Conservation (phyloP, 2,113 vertebrate species). For the Cepphus grylle region DNA sequence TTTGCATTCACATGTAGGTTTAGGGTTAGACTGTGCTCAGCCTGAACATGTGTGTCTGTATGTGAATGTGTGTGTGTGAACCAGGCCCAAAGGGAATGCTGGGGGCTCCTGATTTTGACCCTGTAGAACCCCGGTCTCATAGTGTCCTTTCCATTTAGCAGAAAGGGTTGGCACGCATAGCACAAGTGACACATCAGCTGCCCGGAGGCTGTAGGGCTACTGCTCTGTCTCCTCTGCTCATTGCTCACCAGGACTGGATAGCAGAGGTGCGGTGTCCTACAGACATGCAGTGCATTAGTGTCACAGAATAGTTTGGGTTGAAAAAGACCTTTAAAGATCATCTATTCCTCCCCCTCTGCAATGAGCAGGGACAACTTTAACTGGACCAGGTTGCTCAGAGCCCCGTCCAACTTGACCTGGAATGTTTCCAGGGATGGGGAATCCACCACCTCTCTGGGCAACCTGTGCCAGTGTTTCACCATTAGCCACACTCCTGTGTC, state of each 20-base stretch:
- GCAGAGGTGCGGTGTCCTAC: neutral
- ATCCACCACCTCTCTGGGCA: neutral
- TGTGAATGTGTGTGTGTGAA: neutral
- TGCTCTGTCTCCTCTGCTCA: neutral
- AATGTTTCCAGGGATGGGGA: neutral
- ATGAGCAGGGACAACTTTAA: no score
- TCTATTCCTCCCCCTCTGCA: fast-evolving
- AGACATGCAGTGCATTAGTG: neutral
- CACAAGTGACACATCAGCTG: neutral
- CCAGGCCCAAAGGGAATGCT: neutral
- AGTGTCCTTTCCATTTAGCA: neutral
- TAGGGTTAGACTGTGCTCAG: neutral
- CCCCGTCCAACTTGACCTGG: neutral
- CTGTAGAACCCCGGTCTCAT: neutral
- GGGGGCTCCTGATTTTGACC: fast-evolving
- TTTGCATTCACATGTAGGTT: neutral
- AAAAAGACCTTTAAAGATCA: neutral
- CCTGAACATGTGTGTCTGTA: fast-evolving
- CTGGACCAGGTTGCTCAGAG: neutral
- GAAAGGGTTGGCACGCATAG: neutral
- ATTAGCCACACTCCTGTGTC: neutral
- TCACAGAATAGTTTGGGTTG: neutral
- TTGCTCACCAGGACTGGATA: neutral
- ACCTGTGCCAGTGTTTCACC: neutral
- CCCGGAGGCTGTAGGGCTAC: neutral